Percentiles rank a stretch among this genome's conserved stretches.
These are phyloP conservation scores for Achlya flavicornis DNA, from an alignment of 2,888 invertebrate genomes.

Conservation along the genomic window DNA sequence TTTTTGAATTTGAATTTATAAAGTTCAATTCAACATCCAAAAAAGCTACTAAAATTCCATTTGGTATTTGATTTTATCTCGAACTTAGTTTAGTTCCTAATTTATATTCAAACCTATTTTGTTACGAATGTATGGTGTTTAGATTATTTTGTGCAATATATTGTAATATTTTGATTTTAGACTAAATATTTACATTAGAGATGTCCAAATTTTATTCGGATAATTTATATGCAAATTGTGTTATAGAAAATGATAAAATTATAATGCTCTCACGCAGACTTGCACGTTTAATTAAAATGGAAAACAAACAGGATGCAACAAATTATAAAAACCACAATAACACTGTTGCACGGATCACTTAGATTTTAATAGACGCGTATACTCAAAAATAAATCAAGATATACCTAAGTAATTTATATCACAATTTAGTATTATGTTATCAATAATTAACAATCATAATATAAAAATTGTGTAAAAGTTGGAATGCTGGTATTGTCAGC, in stretches of 20 bases:
- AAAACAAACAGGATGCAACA: not conserved
- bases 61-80: constrained; percentile 8
- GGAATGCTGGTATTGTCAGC: not conserved
- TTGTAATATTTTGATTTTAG: not conserved
- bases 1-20: no score
- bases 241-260: no score
- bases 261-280: not conserved
- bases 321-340: not conserved
- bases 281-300: not conserved
- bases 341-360: not conserved
- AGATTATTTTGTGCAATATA: constrained; percentile 9
- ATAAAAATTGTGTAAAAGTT: not conserved
- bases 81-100: constrained; percentile 6
- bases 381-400: not conserved
- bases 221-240: not conserved
- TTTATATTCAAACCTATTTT: constrained; percentile 3
- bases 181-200: not conserved
- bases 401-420: not conserved
- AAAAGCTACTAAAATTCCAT: not conserved
- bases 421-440: not conserved
- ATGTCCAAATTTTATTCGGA: not conserved
- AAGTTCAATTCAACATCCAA: not conserved
- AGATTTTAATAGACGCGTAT: not conserved
- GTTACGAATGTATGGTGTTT: constrained; percentile 1
- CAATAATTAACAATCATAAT: not conserved